Evolutionary conservation across 2,797 vertebrate species (phyloP), one percentile per base, ranked within the genome.

Genomic region (Spinus olivaceus): DNA sequence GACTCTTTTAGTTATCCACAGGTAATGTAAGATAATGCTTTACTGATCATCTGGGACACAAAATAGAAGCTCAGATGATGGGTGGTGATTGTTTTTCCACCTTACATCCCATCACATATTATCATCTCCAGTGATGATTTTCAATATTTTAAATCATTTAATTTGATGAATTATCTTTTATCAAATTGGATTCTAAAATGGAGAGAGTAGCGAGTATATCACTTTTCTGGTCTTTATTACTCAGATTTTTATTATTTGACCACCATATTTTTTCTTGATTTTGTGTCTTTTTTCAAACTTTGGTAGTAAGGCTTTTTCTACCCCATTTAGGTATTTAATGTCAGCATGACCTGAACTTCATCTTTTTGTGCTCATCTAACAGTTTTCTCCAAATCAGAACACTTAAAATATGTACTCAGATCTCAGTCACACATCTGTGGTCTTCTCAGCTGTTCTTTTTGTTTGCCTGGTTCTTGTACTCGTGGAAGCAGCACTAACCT

Each of bases 131-230:
- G 18, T 50, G 7, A 30, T 35, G 27, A 18, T 71, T 79, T 77
- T 53, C 1, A 13, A 12, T 85, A 24, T 50, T 94, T 86, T n/a
- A 46, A 57, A 56, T 67, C 0, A 53, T 88, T 66, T 59, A 12
- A 24, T 56, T 66, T 80, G 41, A 60, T 71, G 1, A 85, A 64
- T 60, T 64, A 33, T 15, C 7, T 59, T 72, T 78, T 80, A 49
- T 53, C 9, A 86, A 60, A 46, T 42, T 83, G 42, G 6, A 60
- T 71, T 92, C 12, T 81, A 65, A 27, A 2, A 16, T 46, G n/a
- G 14, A 11, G 5, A 19, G 4, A 2, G 1, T 14, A 8, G 21
- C 3, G 7, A 28, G 2, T 10, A 6, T 53, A 9, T 49, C 2
- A 8, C 14, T 92, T 67, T 78, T 35, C 24, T 50, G 12, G 10